A percentile compares a stretch with the other conserved stretches of the same genome.
Conservation (phyloP, 2,797 vertebrate species). For the Eutrigla gurnardus region DNA sequence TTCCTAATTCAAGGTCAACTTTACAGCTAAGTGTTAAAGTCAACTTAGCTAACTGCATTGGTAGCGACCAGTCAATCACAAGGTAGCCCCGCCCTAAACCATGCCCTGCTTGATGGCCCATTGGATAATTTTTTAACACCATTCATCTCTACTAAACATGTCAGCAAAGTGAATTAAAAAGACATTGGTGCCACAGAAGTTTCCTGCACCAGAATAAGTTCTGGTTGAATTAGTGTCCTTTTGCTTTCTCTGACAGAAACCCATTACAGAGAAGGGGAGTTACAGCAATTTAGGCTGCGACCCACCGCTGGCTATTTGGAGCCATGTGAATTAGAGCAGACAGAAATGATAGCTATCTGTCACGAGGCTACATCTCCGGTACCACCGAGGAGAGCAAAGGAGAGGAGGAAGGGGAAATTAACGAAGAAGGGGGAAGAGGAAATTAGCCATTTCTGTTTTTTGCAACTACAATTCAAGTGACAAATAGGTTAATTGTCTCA, state of each 20-base stretch:
- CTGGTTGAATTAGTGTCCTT: not conserved
- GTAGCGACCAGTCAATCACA: no score
- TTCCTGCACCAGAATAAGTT: constrained; percentile 21
- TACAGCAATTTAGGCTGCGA: constrained; percentile 41
- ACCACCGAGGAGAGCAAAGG: not conserved
- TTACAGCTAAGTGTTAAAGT: no score
- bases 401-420: not conserved
- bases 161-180: not conserved
- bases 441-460: no score
- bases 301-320: constrained; percentile 50
- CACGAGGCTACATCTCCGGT: constrained; percentile 7
- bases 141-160: not conserved
- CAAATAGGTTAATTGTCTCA: no score
- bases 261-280: constrained; percentile 19
- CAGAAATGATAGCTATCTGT: constrained; percentile 34
- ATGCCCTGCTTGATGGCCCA: no score
- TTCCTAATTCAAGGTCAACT: no score
- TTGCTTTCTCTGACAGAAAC: constrained; percentile 34
- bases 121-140: not conserved
- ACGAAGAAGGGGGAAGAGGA: not conserved
- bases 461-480: no score
- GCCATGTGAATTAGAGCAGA: constrained; percentile 48
- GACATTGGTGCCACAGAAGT: not conserved
- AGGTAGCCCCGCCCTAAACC: no score
- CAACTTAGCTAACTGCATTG: no score